Percentiles rank a stretch among this genome's conserved stretches.
Evolutionary conservation across 2,113 vertebrate genomes (phyloP).

Genomic region (Todiramphus saurophagus): DNA sequence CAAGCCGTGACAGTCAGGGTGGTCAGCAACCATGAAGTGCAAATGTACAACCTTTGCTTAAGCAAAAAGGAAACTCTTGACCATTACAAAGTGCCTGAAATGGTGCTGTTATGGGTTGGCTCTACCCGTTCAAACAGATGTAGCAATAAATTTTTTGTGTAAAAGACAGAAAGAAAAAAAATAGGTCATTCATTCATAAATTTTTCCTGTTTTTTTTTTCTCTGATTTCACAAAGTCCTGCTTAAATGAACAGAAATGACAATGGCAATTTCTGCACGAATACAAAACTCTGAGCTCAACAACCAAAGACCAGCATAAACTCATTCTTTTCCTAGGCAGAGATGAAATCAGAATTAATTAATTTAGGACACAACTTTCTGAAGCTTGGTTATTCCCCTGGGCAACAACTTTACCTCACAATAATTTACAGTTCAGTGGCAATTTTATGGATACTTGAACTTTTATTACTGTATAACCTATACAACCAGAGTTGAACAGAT

Average conservation of each 20-base stretch:
- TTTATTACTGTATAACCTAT: constrained; percentile 65
- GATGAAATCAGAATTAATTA: constrained; percentile 44
- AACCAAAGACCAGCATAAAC: neutral
- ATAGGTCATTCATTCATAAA: neutral
- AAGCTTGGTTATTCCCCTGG: constrained; percentile 54
- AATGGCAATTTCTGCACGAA: neutral
- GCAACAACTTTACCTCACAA: constrained; percentile 58
- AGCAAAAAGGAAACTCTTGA: neutral
- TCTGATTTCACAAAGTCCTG: neutral
- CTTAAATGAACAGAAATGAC: neutral
- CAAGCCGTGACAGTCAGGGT: neutral
- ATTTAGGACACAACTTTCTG: constrained; percentile 60
- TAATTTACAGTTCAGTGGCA: constrained; percentile 68
- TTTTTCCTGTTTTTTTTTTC: neutral
- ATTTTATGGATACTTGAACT: constrained; percentile 69
- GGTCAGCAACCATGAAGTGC: neutral
- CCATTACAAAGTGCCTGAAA: neutral
- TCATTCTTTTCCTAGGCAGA: neutral
- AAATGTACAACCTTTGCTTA: neutral
- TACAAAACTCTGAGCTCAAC: neutral
- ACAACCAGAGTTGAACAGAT: constrained; percentile 55
- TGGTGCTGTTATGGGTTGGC: neutral
- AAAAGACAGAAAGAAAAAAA: neutral
- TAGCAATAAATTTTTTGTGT: neutral
- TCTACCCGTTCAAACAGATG: neutral